Evolutionary conservation across 2,888 invertebrate genomes (phyloP).

Genomic region (Drosophila eohydei): DNA sequence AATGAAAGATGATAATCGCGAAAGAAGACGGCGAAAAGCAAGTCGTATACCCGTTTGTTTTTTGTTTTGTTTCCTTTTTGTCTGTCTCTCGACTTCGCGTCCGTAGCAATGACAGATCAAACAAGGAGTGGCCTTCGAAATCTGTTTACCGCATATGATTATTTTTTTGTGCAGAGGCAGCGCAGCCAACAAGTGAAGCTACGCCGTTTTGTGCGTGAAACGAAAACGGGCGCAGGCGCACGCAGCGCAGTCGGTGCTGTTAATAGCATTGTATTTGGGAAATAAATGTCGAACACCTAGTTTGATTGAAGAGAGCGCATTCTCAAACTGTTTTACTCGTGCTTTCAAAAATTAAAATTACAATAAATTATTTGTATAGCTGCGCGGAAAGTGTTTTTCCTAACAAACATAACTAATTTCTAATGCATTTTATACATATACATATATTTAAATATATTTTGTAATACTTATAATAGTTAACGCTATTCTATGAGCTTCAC

Average conservation of each 20-base stretch:
- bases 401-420: slow-evolving; percentile 9
- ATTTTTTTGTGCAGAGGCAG: neutral
- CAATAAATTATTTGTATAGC: neutral
- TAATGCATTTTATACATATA: slow-evolving; percentile 44
- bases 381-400: neutral
- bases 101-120: neutral
- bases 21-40: no score
- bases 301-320: neutral
- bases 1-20: no score
- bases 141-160: neutral
- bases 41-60: no score
- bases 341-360: no score
- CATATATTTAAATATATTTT: neutral
- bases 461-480: slow-evolving; percentile 10
- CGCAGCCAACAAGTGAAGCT: neutral
- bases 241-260: neutral
- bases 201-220: neutral
- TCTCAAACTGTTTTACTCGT: neutral
- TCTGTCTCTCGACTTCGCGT: no score
- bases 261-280: neutral
- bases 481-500: slow-evolving; percentile 39
- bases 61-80: no score
- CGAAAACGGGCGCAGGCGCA: neutral
- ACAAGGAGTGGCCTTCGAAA: neutral
- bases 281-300: neutral